A percentile compares a stretch with the other conserved stretches of the same genome.
phyloP scores from a whole-genome alignment of 2,113 vertebrate species.

The Dissostichus mawsoni region DNA sequence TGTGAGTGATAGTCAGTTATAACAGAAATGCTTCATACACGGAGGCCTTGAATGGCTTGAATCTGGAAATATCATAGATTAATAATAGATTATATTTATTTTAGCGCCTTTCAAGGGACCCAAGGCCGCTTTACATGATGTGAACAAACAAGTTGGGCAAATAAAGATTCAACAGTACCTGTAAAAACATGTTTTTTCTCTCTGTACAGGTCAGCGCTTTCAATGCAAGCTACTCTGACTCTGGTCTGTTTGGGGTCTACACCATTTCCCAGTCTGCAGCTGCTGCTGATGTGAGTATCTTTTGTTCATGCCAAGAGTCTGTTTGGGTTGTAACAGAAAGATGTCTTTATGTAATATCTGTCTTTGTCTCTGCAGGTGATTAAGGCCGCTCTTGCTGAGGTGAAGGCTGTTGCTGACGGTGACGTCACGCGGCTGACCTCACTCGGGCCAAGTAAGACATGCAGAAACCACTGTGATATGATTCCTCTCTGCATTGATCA shows the following conservation, averaged over 20 bases:
- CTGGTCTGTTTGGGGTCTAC: slow-evolving; percentile 95
- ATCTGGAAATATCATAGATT: not conserved
- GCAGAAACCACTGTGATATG: not conserved
- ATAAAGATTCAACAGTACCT: not conserved
- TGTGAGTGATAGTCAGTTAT: slow-evolving; percentile 82
- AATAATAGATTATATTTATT: no score
- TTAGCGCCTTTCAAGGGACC: no score
- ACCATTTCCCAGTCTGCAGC: slow-evolving; percentile 87
- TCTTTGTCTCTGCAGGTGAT: slow-evolving; percentile 85
- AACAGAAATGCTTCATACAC: not conserved
- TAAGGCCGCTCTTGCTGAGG: slow-evolving; percentile 89
- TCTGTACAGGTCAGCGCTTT: slow-evolving; percentile 90
- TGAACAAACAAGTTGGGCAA: no score
- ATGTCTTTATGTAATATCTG: not conserved
- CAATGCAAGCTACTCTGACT: slow-evolving; percentile 92
- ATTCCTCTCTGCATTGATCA: no score
- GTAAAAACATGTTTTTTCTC: not conserved
- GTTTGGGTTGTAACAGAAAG: not conserved
- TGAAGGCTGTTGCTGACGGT: slow-evolving; percentile 90
- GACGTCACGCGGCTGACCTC: slow-evolving; percentile 86
- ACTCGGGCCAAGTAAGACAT: slow-evolving; percentile 91
- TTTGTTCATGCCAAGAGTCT: not conserved
- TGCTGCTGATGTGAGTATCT: slow-evolving; percentile 88
- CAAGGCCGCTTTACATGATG: no score
- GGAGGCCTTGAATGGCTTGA: not conserved